Conservation (phyloP, 2,113 vertebrate genomes). For the Microtus pennsylvanicus region DNA sequence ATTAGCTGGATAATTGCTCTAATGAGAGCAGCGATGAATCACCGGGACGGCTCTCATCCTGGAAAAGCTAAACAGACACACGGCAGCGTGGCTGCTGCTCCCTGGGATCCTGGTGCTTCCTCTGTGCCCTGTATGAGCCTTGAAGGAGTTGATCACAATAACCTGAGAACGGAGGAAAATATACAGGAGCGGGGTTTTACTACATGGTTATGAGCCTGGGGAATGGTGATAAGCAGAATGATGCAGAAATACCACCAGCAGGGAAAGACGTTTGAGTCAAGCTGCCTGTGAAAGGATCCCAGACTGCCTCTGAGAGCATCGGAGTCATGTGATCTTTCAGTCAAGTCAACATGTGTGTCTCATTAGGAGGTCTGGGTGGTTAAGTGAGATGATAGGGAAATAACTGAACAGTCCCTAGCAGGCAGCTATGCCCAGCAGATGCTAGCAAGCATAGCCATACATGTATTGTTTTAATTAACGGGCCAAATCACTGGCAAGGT, state of each 20-base stretch:
- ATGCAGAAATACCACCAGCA: rapidly evolving
- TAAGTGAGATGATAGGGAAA: neutral
- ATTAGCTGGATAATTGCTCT: conserved; percentile 71
- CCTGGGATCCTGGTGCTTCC: neutral
- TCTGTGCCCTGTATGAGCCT: neutral
- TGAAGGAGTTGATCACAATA: neutral
- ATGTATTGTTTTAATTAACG: neutral
- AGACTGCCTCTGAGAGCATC: rapidly evolving
- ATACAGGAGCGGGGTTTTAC: neutral
- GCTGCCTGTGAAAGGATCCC: neutral
- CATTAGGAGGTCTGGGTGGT: too few species aligned
- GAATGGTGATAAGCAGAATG: rapidly evolving
- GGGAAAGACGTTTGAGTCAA: neutral
- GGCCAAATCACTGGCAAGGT: neutral
- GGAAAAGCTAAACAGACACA: neutral
- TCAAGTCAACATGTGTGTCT: neutral
- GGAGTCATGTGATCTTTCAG: rapidly evolving
- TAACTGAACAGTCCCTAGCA: too few species aligned
- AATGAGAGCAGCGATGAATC: conserved; percentile 46
- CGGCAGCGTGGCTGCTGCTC: neutral
- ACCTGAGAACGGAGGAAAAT: neutral
- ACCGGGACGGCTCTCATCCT: neutral
- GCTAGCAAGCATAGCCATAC: neutral
- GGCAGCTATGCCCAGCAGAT: too few species aligned
- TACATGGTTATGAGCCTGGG: neutral